phyloP scores from a whole-genome alignment of 2,888 invertebrate genomes.

The Calephelis perditalis region DNA sequence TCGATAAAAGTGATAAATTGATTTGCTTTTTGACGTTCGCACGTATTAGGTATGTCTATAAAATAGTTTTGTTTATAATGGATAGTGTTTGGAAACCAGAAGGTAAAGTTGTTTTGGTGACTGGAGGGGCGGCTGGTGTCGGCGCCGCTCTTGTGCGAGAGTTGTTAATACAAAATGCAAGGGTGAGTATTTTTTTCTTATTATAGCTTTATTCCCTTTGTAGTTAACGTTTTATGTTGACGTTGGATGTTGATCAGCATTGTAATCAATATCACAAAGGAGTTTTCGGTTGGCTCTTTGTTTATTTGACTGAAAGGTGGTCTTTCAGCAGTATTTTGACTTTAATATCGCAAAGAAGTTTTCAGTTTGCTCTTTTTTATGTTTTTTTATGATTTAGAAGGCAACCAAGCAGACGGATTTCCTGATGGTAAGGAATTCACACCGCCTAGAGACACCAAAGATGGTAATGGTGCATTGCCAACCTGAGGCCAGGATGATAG shows the following conservation, averaged over 20 bases:
- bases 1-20: slow-evolving; percentile 3
- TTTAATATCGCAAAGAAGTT: too few species aligned
- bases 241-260: too few species aligned
- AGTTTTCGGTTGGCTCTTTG: too few species aligned
- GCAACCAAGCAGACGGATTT: background rate
- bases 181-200: slow-evolving; percentile 37
- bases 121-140: slow-evolving; percentile 61
- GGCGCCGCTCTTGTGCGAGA: slow-evolving; percentile 56
- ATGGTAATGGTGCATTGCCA: too few species aligned
- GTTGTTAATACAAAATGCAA: slow-evolving; percentile 51
- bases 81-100: slow-evolving; percentile 35
- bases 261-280: too few species aligned
- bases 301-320: too few species aligned
- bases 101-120: slow-evolving; percentile 61
- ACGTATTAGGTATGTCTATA: background rate
- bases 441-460: background rate
- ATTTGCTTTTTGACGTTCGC: background rate
- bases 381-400: background rate
- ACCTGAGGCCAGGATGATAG: too few species aligned
- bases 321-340: too few species aligned
- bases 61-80: background rate
- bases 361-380: too few species aligned
- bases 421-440: background rate
- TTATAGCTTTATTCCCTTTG: too few species aligned
- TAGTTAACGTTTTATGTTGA: too few species aligned